A percentile compares a stretch with the other conserved stretches of the same genome.
phyloP scores from a whole-genome alignment of 1,140 invertebrate species.

The Drosophila repletoides region DNA sequence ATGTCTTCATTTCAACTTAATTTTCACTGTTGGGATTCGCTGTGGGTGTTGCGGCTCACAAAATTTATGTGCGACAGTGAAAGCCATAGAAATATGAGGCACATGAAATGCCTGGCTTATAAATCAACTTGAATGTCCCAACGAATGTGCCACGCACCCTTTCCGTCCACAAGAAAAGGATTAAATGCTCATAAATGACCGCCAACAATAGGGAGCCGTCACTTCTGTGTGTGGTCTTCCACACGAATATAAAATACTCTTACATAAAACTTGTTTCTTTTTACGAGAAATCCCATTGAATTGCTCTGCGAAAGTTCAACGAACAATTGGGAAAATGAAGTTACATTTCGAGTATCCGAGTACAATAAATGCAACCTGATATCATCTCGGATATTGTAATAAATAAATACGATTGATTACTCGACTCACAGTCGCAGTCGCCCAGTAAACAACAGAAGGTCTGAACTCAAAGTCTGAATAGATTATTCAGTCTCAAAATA shows the following conservation, averaged over 20 bases:
- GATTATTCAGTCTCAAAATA: no score
- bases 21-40: conserved; percentile 52
- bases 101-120: conserved; percentile 35
- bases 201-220: conserved; percentile 26
- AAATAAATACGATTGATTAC: neutral
- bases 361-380: neutral
- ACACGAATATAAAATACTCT: conserved; percentile 15
- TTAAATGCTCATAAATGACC: conserved; percentile 64
- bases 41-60: conserved; percentile 50
- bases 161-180: conserved; percentile 58
- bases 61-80: conserved; percentile 63
- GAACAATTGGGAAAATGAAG: conserved; percentile 13
- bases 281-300: conserved; percentile 27
- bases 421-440: no score
- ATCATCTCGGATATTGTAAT: neutral
- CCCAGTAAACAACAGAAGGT: no score
- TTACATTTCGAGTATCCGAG: neutral
- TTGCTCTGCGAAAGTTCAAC: conserved; percentile 29
- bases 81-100: conserved; percentile 71
- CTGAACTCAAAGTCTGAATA: no score
- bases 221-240: conserved; percentile 20
- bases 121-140: conserved; percentile 59
- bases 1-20: conserved; percentile 64
- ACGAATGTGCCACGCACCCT: conserved; percentile 59
- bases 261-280: conserved; percentile 44